Evolutionary conservation across 2,113 vertebrate species (phyloP).

Genomic region (Passerina amoena): DNA sequence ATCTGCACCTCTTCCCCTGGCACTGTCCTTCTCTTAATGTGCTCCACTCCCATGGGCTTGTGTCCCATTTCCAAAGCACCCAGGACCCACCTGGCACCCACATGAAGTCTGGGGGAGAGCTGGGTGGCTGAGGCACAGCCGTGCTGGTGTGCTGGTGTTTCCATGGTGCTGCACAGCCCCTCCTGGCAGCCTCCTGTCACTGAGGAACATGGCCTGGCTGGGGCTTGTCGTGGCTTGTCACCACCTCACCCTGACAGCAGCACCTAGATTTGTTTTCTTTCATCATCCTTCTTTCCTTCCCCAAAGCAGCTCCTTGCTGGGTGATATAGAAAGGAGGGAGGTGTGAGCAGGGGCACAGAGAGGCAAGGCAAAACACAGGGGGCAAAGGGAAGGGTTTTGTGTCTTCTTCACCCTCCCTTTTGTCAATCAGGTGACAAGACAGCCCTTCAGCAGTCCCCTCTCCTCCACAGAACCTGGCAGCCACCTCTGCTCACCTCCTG

Average conservation of each 20-base stretch:
- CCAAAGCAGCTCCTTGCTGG: neutral
- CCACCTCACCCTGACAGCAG: neutral
- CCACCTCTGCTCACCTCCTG: neutral
- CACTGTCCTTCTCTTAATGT: neutral
- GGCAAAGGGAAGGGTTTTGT: neutral
- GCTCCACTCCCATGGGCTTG: neutral
- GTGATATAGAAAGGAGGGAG: accelerated
- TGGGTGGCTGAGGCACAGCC: neutral
- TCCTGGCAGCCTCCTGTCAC: neutral
- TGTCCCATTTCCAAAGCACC: neutral
- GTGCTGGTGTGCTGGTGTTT: accelerated
- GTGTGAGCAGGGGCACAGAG: neutral
- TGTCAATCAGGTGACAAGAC: neutral
- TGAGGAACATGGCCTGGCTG: neutral
- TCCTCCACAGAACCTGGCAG: neutral
- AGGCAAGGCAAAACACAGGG: neutral
- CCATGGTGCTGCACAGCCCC: neutral
- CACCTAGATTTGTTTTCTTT: neutral
- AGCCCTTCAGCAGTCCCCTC: neutral
- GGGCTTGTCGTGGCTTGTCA: neutral
- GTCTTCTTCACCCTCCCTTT: neutral
- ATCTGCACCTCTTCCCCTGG: neutral
- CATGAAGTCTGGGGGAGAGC: neutral
- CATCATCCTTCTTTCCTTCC: neutral
- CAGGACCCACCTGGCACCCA: neutral